phyloP scores from a whole-genome alignment of 2,113 vertebrate species.

The Python bivittatus region DNA sequence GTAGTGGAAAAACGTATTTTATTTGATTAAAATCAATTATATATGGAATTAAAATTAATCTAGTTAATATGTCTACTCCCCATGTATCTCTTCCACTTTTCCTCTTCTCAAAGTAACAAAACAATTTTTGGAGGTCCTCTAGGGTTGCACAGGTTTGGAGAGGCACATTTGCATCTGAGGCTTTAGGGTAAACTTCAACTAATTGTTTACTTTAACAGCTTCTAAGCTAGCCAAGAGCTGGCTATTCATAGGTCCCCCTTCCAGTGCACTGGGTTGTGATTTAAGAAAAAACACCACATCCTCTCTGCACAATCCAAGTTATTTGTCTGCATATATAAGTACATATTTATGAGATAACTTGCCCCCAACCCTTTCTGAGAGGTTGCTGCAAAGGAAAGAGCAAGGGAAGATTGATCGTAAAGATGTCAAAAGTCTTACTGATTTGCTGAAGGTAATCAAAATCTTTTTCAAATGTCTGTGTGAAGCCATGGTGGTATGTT shows the following conservation, averaged over 20 bases:
- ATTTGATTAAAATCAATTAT: background rate
- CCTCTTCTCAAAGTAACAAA: background rate
- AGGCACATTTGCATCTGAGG: background rate
- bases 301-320: background rate
- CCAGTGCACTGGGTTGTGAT: background rate
- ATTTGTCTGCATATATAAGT: background rate
- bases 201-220: background rate
- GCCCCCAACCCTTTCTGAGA: background rate
- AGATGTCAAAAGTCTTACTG: background rate
- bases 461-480: background rate
- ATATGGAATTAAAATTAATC: background rate
- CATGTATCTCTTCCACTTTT: background rate
- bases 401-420: background rate
- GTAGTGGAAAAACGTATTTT: background rate
- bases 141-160: background rate
- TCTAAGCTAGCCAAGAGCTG: background rate
- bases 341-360: background rate
- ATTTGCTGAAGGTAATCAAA: background rate
- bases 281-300: background rate
- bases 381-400: background rate
- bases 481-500: background rate
- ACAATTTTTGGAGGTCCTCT: background rate
- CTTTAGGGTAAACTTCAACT: background rate
- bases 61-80: background rate
- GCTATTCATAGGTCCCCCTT: background rate